These are phyloP conservation scores for Lamellibrachia luymesi DNA, from an alignment of 1,140 invertebrate species.

Conservation along the genomic window DNA sequence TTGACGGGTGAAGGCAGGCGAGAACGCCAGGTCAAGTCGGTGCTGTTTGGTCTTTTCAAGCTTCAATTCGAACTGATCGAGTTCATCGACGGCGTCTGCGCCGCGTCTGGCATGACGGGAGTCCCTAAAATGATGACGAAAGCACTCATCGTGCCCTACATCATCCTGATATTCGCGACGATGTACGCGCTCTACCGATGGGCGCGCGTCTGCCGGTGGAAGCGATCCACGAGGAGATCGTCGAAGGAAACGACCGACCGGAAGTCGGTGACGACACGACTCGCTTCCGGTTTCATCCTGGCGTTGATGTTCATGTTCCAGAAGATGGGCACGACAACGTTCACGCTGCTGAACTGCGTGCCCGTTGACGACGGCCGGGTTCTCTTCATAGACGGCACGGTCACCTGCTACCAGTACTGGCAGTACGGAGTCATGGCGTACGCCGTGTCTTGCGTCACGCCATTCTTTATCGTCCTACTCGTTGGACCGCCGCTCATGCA, in stretches of 20 bases:
- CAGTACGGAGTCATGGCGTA: constrained; percentile 25
- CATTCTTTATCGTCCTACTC: constrained; percentile 17
- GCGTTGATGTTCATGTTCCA: constrained; percentile 25
- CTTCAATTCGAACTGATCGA: constrained; percentile 20
- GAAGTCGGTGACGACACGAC: constrained; percentile 13
- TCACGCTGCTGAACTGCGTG: constrained; percentile 25
- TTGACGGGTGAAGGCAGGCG: neutral
- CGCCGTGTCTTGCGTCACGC: constrained; percentile 14
- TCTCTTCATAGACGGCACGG: constrained; percentile 22
- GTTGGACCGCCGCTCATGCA: constrained; percentile 15
- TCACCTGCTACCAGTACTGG: constrained; percentile 24
- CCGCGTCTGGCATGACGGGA: constrained; percentile 7
- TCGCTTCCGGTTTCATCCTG: constrained; percentile 24
- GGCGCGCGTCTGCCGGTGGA: neutral
- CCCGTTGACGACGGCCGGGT: constrained; percentile 15
- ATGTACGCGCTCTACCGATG: constrained; percentile 25
- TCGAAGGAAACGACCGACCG: neutral
- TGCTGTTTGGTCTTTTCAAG: constrained; percentile 17
- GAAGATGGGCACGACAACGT: constrained; percentile 24
- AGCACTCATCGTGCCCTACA: constrained; percentile 23
- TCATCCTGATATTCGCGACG: constrained; percentile 17
- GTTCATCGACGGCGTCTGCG: constrained; percentile 16
- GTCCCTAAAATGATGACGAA: constrained; percentile 12
- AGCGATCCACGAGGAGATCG: neutral
- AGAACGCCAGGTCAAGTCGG: neutral